Evolutionary conservation across 2,797 vertebrate genomes (phyloP), one percentile per base, ranked within the genome.

Genomic region (Cyclura pinguis): DNA sequence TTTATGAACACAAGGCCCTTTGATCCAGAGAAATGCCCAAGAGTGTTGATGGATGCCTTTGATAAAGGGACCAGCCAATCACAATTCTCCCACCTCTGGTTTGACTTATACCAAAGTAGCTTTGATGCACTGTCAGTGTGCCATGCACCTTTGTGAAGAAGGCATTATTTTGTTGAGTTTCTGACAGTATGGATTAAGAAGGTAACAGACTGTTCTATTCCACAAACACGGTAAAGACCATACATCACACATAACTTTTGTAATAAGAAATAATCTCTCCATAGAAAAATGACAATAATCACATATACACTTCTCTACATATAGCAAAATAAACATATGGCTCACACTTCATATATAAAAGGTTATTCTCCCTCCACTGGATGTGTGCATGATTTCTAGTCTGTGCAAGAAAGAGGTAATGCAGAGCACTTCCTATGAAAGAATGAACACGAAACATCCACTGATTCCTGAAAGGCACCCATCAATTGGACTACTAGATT

Each of bases 1-100:
- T 88, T 95, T 95, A 90, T 87, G 78, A 80, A 38, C 73, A 88
- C 88, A 87, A 85, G 67, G 81, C n/a, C 77, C 92, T 96, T 96
- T 96, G 96, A 96, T 96, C 93, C 94, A 69, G 74, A 88, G 86
- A 80, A 81, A 88, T 88, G 89, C 90, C n/a, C 84, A 88, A 57
- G 85, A 84, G 93, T 90, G 92, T 88, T 85, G 87, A 86, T 83
- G 80, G 84, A 73, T 0, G 6, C 52, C 94, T 96, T 94, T 96
- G 95, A 95, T 91, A 91, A 84, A 93, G 77, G 87, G 22, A 52
- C 47, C 85, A 89, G 74, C 92, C 90, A 95, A 80, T 92, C 88
- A 94, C 32, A 84, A 47, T 38, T 27, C 29, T 90, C 67, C 67
- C 67, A 47, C 52, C 47, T 87, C 35, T 85, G 73, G 72, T 84